These are phyloP conservation scores for Equus quagga DNA, from an alignment of 2,113 vertebrate genomes.

Conservation along the genomic window DNA sequence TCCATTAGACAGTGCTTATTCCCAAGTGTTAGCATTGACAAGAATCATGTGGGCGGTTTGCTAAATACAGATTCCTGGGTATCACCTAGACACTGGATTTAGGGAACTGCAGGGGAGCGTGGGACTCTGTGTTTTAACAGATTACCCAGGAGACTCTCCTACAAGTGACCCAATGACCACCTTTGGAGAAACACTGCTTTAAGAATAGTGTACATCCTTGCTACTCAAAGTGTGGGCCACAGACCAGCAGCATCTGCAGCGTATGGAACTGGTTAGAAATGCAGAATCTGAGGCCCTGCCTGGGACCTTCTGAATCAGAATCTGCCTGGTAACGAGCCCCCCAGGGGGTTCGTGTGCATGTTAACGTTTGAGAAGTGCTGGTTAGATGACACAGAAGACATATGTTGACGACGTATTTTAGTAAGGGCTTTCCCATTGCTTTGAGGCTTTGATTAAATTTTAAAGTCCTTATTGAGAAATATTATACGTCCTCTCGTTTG, in stretches of 20 bases:
- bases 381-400: background rate
- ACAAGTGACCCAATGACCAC: background rate
- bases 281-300: background rate
- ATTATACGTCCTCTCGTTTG: background rate
- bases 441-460: background rate
- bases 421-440: background rate
- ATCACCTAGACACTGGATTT: background rate
- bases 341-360: accelerated
- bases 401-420: background rate
- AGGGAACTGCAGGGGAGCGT: background rate
- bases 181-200: background rate
- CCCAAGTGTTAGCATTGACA: background rate
- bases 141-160: background rate
- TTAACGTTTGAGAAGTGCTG: background rate
- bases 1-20: background rate
- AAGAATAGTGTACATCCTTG: background rate
- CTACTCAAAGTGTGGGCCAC: background rate
- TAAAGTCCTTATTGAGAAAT: background rate
- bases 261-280: background rate
- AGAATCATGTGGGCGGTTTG: background rate
- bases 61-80: background rate
- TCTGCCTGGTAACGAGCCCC: background rate
- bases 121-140: background rate
- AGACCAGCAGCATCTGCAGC: background rate
- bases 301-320: background rate